These are phyloP conservation scores for Acestrorhynchus altus DNA, from an alignment of 2,797 vertebrate species.

Conservation along the genomic window DNA sequence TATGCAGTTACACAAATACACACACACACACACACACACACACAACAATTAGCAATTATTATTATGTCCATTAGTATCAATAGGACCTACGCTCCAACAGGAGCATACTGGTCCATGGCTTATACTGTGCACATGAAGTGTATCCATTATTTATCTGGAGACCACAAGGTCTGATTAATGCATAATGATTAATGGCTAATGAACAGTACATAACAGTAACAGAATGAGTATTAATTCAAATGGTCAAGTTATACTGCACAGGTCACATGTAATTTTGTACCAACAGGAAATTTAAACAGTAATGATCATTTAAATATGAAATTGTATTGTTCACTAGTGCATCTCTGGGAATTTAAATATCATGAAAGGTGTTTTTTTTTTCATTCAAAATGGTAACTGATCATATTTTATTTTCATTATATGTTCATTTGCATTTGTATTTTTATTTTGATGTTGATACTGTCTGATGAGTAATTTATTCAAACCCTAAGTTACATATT, in stretches of 20 bases:
- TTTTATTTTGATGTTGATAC: too few relatives aligned
- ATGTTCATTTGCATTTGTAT: too few relatives aligned
- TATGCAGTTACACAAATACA: constrained; percentile 3
- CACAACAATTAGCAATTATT: neutral
- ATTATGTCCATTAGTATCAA: constrained; percentile 2
- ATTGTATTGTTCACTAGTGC: too few relatives aligned
- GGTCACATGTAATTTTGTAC: too few relatives aligned
- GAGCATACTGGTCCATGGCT: neutral
- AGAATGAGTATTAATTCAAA: constrained; percentile 19
- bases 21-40: neutral
- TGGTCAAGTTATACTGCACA: neutral
- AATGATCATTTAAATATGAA: too few relatives aligned
- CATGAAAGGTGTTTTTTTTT: too few relatives aligned
- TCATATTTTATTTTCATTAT: too few relatives aligned
- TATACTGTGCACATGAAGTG: neutral
- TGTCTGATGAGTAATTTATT: too few relatives aligned
- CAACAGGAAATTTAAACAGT: too few relatives aligned
- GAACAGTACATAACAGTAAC: constrained; percentile 12
- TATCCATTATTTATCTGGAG: neutral
- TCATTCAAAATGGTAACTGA: too few relatives aligned
- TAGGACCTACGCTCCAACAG: neutral
- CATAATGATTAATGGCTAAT: constrained; percentile 19
- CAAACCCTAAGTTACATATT: too few relatives aligned
- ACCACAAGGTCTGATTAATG: constrained; percentile 22
- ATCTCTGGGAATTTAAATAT: too few relatives aligned